Evolutionary conservation across 2,113 vertebrate genomes (phyloP).

Genomic region (Larimichthys polyactis): DNA sequence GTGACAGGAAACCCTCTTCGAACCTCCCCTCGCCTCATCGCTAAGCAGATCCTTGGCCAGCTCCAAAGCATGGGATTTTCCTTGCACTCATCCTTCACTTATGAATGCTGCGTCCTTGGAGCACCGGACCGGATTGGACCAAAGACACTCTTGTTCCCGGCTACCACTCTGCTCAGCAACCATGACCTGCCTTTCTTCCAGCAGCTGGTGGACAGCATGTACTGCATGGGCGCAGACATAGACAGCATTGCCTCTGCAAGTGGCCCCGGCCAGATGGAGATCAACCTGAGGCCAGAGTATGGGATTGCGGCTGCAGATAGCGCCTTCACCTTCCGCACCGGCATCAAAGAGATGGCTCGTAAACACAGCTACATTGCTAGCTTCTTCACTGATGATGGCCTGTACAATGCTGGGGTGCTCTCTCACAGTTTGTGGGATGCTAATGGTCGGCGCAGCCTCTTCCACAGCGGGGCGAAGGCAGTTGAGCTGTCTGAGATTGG

Average conservation of each 20-base stretch:
- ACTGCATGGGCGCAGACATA: constrained; percentile 90
- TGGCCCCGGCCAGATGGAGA: constrained; percentile 93
- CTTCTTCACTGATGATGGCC: constrained; percentile 90
- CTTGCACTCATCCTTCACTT: constrained; percentile 90
- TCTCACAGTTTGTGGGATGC: constrained; percentile 93
- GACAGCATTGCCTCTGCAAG: constrained; percentile 93
- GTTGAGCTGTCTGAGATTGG: constrained; percentile 87
- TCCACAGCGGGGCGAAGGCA: constrained; percentile 78
- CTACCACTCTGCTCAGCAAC: constrained; percentile 89
- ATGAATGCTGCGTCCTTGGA: constrained; percentile 92
- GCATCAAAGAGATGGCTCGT: constrained; percentile 93
- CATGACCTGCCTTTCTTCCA: constrained; percentile 93
- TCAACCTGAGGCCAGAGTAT: constrained; percentile 90
- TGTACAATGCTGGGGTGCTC: constrained; percentile 89
- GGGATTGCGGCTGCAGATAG: constrained; percentile 91
- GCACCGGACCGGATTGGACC: constrained; percentile 89
- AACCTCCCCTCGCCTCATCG: constrained; percentile 91
- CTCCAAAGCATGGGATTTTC: constrained; percentile 90
- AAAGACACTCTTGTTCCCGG: constrained; percentile 91
- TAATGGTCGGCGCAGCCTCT: constrained; percentile 86
- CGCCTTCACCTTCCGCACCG: constrained; percentile 94
- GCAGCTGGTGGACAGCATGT: constrained; percentile 92
- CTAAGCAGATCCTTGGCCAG: constrained; percentile 89
- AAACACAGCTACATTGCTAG: constrained; percentile 92
- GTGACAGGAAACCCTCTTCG: constrained; percentile 87